Evolutionary conservation across 2,888 invertebrate species (phyloP), one percentile per base, ranked within the genome.

Genomic region (Dolichopus griseipennis): DNA sequence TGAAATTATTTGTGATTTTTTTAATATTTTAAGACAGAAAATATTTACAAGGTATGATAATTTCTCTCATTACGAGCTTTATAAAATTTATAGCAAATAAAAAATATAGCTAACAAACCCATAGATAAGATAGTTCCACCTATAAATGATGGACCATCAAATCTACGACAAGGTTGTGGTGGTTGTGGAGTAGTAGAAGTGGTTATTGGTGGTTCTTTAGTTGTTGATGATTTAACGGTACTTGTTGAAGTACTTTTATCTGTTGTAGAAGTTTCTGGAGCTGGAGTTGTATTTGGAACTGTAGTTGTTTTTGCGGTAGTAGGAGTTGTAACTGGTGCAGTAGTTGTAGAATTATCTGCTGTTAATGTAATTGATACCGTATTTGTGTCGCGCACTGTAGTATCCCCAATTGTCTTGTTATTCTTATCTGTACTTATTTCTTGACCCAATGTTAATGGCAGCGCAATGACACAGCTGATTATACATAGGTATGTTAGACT

Each of bases 31-130:
- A n/a, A 10, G 8, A 37, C 76, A 18, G 52, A 3, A 52, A 18
- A 52, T 52, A 52, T 52, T 18, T 91, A 95, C 79, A 95, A 88
- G 70, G 93, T 93, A 77, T 92, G 93, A 81, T 95, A 95, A 82
- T 92, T 93, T 74, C 89, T 86, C 79, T 92, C 93, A 69, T 90
- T 90, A 76, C 90, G 88, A 71, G 92, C 89, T 80, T 90, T 91
- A 84, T 93, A 95, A 81, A 93, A 93, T 79, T 93, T 93, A 83
- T 90, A 91, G 61, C 90, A 91, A 75, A 94, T 89, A 81, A 90
- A 88, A 3, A 89, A 88, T 69, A 95, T 89, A 12, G 90, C 92
- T 68, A 92, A 84, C 22, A 94, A 80, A 43, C 92, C 93, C 27
- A 89, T 81, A 10, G 91, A 88, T 69, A 95, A 83, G 37, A 94